Percentiles rank a stretch among this genome's conserved stretches.
These are phyloP conservation scores for Meliscaeva auricollis DNA, from an alignment of 2,888 invertebrate genomes.

Conservation along the genomic window DNA sequence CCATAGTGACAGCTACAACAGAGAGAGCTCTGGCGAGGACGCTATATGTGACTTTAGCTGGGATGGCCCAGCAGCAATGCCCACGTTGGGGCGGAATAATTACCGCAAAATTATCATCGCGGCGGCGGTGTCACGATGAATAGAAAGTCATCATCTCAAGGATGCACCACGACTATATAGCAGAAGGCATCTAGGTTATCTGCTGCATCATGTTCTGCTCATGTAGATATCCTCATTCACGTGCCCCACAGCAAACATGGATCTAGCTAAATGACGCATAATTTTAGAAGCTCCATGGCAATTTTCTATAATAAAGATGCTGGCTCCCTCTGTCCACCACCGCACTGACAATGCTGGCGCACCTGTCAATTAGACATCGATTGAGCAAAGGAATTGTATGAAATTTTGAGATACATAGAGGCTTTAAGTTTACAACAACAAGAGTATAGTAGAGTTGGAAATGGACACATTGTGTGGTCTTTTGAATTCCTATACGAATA, in stretches of 20 bases:
- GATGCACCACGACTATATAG: constrained; percentile 47
- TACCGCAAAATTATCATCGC: constrained; percentile 68
- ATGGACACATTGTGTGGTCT: constrained; percentile 65
- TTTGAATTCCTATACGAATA: not conserved
- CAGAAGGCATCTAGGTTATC: constrained; percentile 24
- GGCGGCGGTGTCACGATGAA: constrained; percentile 64
- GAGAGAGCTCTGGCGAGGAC: too few species aligned
- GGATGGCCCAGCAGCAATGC: constrained; percentile 24
- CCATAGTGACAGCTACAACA: constrained; percentile 36
- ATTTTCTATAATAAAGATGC: constrained; percentile 74
- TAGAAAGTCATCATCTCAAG: constrained; percentile 74
- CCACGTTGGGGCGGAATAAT: constrained; percentile 70
- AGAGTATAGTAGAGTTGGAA: not conserved
- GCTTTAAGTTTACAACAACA: too few species aligned
- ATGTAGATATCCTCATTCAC: constrained; percentile 11
- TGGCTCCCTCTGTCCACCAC: constrained; percentile 10
- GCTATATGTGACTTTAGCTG: too few species aligned
- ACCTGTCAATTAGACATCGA: constrained; percentile 75
- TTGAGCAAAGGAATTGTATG: constrained; percentile 16
- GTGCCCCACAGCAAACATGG: constrained; percentile 63
- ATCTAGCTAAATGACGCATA: constrained; percentile 70
- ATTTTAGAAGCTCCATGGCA: constrained; percentile 62
- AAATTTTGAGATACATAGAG: constrained; percentile 9
- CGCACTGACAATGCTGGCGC: constrained; percentile 48
- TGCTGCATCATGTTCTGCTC: not conserved